A percentile compares a stretch with the other conserved stretches of the same genome.
Evolutionary conservation across 2,888 invertebrate species (phyloP).

Genomic region (Muscina levida): DNA sequence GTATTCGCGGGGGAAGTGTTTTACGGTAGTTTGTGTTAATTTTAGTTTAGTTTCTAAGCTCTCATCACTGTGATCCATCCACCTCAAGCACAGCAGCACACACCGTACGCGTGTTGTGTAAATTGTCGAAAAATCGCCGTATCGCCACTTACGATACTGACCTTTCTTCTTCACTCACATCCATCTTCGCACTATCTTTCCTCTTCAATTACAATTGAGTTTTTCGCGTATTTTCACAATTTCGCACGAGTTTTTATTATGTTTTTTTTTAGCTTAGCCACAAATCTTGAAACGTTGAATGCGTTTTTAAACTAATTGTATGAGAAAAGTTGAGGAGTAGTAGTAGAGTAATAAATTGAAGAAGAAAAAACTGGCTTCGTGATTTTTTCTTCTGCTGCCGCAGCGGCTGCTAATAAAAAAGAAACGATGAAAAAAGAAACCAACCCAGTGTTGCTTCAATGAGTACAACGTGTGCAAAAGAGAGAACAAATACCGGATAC

Average conservation of each 20-base stretch:
- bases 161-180: conserved; percentile 60
- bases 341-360: conserved; percentile 41
- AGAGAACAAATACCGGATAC: no score
- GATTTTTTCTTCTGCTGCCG: conserved; percentile 47
- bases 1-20: conserved; percentile 31
- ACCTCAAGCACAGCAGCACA: background rate
- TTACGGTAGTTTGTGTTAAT: conserved; percentile 20
- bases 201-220: conserved; percentile 43
- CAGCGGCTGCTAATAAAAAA: conserved; percentile 39
- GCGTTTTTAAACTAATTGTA: conserved; percentile 1
- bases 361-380: conserved; percentile 55
- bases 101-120: background rate
- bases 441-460: conserved; percentile 43
- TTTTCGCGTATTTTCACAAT: conserved; percentile 17
- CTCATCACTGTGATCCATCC: conserved; percentile 23
- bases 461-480: no score
- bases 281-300: no score
- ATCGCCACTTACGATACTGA: conserved; percentile 48
- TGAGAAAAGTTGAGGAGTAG: conserved; percentile 41
- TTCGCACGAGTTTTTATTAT: background rate
- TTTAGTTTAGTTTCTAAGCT: conserved; percentile 49
- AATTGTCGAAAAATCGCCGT: background rate
- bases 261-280: no score
- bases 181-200: conserved; percentile 4
- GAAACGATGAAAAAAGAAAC: conserved; percentile 31